phyloP scores from a whole-genome alignment of 92 coral and sea anemone species.

The Montipora capitata region DNA sequence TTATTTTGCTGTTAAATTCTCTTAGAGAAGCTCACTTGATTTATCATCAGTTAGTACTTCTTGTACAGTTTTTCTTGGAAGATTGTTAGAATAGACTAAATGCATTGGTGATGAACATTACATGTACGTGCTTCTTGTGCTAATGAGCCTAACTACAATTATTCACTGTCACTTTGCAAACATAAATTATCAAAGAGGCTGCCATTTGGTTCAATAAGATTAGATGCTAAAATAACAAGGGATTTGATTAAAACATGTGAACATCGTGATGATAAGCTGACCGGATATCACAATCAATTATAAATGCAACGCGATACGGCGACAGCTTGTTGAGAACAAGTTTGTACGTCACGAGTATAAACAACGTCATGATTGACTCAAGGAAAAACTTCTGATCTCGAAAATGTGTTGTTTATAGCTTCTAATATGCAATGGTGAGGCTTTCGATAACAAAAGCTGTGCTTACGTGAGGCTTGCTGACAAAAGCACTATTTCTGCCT shows the following conservation, averaged over 20 bases:
- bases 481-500: not conserved
- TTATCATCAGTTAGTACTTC: too few species aligned
- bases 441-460: not conserved
- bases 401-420: not conserved
- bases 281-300: not conserved
- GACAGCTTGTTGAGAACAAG: not conserved
- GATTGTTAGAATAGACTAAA: too few species aligned
- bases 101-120: too few species aligned
- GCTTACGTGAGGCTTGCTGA: not conserved
- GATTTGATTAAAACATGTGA: not conserved
- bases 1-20: too few species aligned
- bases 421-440: not conserved
- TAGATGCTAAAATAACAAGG: not conserved
- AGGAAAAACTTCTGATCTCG: conserved; percentile 2
- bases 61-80: too few species aligned
- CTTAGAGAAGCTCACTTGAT: too few species aligned
- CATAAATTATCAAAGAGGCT: too few species aligned
- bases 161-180: too few species aligned
- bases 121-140: too few species aligned
- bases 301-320: not conserved
- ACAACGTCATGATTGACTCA: not conserved
- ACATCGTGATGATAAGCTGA: not conserved
- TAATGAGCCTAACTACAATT: too few species aligned
- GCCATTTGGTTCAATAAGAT: too few species aligned
- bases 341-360: not conserved